Conservation (phyloP, 2,113 vertebrate species). For the Uria lomvia region DNA sequence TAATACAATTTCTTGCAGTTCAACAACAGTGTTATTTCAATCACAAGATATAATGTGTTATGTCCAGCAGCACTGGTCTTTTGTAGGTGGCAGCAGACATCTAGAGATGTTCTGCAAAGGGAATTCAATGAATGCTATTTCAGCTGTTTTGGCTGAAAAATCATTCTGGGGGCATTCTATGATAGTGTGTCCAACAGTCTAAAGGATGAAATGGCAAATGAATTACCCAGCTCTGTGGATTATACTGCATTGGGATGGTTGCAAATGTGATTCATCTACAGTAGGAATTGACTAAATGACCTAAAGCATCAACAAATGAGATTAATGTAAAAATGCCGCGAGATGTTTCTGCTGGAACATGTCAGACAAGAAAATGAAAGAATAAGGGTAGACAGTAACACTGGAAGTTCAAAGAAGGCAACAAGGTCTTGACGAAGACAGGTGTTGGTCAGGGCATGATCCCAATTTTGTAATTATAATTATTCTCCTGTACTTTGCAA, state of each 20-base stretch:
- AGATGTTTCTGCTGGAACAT: background rate
- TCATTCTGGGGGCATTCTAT: background rate
- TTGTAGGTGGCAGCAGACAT: rapidly evolving
- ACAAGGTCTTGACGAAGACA: background rate
- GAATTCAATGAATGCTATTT: background rate
- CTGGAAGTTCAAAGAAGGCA: background rate
- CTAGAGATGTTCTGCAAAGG: background rate
- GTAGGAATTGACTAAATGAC: background rate
- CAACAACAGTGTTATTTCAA: background rate
- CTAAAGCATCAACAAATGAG: background rate
- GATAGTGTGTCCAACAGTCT: background rate
- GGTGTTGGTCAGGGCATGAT: background rate
- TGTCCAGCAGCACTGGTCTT: background rate
- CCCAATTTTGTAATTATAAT: background rate
- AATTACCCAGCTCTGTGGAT: background rate
- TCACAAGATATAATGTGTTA: background rate
- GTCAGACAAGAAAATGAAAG: background rate
- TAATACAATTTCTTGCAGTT: background rate
- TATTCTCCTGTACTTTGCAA: background rate
- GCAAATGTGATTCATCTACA: background rate
- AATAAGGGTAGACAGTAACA: background rate
- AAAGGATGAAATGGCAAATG: background rate
- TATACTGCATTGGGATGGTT: background rate
- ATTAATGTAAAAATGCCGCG: background rate
- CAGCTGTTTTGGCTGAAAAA: background rate